Percentiles rank a stretch among this genome's conserved stretches.
Evolutionary conservation across 2,113 vertebrate genomes (phyloP).

Genomic region (Sorex fumeus): DNA sequence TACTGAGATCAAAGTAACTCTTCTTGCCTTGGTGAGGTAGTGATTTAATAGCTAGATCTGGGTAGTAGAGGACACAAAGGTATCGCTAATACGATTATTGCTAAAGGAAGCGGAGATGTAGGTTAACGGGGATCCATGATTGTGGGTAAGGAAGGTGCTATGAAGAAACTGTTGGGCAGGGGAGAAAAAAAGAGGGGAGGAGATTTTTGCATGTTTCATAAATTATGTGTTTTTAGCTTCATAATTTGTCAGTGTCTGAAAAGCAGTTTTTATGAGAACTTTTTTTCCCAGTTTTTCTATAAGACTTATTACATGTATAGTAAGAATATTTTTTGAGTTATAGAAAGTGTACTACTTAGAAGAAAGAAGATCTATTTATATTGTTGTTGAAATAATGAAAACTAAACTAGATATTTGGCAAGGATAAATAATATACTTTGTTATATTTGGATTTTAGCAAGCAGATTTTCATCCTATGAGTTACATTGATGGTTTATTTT

Average conservation of each 20-base stretch:
- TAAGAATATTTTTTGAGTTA: background rate
- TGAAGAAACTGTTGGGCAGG: background rate
- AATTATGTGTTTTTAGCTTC: background rate
- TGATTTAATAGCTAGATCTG: background rate
- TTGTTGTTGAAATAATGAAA: slow-evolving; percentile 1
- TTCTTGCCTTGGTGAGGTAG: background rate
- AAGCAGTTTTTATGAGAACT: background rate
- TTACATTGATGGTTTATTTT: slow-evolving; percentile 34
- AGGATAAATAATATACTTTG: background rate
- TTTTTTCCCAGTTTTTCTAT: no score
- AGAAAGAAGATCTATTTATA: background rate
- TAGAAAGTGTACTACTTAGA: slow-evolving; percentile 18
- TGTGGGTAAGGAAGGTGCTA: background rate
- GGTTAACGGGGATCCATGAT: background rate
- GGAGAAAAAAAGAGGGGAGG: background rate
- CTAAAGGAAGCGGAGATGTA: background rate
- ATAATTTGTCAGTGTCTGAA: slow-evolving; percentile 5
- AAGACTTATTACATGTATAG: no score
- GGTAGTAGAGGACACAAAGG: background rate
- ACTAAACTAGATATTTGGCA: background rate
- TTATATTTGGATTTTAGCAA: slow-evolving; percentile 17
- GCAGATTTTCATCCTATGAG: background rate
- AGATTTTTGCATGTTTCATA: background rate
- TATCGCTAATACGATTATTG: background rate
- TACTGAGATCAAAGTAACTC: slow-evolving; percentile 23